Percentiles rank a stretch among this genome's conserved stretches.
Evolutionary conservation across 2,888 invertebrate genomes (phyloP).

Genomic region (Cosmopolites sordidus): DNA sequence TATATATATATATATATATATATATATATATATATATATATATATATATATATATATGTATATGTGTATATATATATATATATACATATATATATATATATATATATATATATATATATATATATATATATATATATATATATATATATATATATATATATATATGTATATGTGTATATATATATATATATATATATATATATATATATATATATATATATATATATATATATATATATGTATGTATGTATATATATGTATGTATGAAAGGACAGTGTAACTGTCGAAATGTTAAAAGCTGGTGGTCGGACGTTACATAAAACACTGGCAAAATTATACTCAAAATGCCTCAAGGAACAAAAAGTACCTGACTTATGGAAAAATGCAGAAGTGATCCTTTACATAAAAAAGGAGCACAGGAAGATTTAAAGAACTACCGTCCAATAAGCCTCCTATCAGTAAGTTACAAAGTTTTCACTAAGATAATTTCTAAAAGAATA

Average conservation of each 20-base stretch:
- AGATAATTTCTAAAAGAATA: too few relatives aligned
- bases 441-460: too few relatives aligned
- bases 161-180: conserved; percentile 6
- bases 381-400: too few relatives aligned
- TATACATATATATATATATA: conserved; percentile 6
- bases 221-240: conserved; percentile 7
- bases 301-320: too few relatives aligned
- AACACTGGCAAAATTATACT: too few relatives aligned
- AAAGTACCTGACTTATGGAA: too few relatives aligned
- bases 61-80: conserved; percentile 5
- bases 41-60: conserved; percentile 4
- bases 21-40: conserved; percentile 6
- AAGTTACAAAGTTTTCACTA: too few relatives aligned
- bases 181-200: not conserved
- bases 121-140: conserved; percentile 7
- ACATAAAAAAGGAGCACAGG: too few relatives aligned
- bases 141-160: conserved; percentile 7
- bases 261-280: too few relatives aligned
- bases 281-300: too few relatives aligned
- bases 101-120: conserved; percentile 5
- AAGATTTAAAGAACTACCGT: too few relatives aligned
- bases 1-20: not conserved
- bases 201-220: conserved; percentile 7
- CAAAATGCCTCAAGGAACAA: too few relatives aligned
- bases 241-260: conserved; percentile 1